phyloP scores from a whole-genome alignment of 2,797 vertebrate species.

The Ctenopoma kingsleyae region DNA sequence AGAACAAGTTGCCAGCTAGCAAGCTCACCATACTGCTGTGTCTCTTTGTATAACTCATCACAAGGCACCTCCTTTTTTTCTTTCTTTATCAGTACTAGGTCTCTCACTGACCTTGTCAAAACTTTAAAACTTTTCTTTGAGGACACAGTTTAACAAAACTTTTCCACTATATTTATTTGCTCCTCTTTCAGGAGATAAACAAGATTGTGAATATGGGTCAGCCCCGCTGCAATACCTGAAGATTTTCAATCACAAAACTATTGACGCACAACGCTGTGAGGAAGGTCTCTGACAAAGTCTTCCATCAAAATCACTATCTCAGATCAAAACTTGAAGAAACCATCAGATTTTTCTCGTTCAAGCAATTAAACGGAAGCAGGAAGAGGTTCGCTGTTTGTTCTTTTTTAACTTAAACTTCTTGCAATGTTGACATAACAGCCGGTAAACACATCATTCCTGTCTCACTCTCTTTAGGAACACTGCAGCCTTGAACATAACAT shows the following conservation, averaged over 20 bases:
- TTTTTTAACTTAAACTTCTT: neutral
- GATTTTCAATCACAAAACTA: conserved; percentile 56
- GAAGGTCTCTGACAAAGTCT: conserved; percentile 38
- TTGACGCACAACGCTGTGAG: conserved; percentile 53
- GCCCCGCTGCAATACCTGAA: conserved; percentile 37
- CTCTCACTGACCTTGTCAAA: conserved; percentile 47
- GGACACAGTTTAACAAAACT: conserved; percentile 37
- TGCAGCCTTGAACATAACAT: conserved; percentile 9
- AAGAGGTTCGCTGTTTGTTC: neutral
- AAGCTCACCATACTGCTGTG: conserved; percentile 60
- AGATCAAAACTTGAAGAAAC: conserved; percentile 52
- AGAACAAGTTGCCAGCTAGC: conserved; percentile 61
- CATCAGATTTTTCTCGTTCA: conserved; percentile 37
- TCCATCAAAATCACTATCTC: conserved; percentile 66
- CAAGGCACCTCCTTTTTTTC: conserved; percentile 28
- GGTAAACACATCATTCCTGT: too few relatives aligned
- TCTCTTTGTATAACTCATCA: conserved; percentile 63
- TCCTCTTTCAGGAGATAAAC: conserved; percentile 44
- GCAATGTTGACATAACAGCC: conserved; percentile 1
- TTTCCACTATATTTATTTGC: conserved; percentile 28
- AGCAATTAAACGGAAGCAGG: conserved; percentile 37
- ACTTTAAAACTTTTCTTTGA: conserved; percentile 48
- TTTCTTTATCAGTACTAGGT: conserved; percentile 28
- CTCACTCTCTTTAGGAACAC: too few relatives aligned
- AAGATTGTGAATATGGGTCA: conserved; percentile 37